A percentile compares a stretch with the other conserved stretches of the same genome.
Conservation (phyloP, 2,888 invertebrate species). For the Hesperia comma region DNA sequence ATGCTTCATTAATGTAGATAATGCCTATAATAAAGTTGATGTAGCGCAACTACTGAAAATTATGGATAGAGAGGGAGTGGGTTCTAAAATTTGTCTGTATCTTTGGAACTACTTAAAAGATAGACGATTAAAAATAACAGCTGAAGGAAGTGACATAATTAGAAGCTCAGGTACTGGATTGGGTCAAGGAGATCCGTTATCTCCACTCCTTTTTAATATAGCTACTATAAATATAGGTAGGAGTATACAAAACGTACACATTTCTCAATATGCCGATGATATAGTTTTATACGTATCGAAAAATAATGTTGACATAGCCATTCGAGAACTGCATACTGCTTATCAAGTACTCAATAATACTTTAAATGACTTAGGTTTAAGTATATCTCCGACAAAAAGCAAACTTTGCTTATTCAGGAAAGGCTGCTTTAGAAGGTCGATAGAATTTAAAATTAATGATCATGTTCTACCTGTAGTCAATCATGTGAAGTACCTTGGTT, state of each 20-base stretch:
- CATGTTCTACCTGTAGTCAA: background rate
- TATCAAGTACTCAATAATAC: constrained; percentile 2
- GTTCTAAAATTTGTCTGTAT: background rate
- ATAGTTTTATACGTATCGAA: constrained; percentile 17
- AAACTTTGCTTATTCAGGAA: constrained; percentile 28
- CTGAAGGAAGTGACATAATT: background rate
- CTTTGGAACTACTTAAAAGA: constrained; percentile 30
- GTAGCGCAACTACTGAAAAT: background rate
- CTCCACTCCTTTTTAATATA: constrained; percentile 50
- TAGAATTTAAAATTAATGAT: constrained; percentile 15
- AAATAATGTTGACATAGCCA: background rate
- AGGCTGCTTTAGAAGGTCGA: background rate
- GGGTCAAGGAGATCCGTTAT: constrained; percentile 50
- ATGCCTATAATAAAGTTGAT: constrained; percentile 47
- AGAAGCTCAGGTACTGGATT: constrained; percentile 42
- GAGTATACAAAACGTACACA: constrained; percentile 10
- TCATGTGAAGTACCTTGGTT: too few relatives aligned
- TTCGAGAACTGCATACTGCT: background rate
- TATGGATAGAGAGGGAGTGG: background rate
- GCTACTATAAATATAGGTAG: constrained; percentile 35
- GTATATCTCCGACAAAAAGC: constrained; percentile 17
- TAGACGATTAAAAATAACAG: constrained; percentile 38
- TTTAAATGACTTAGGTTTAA: constrained; percentile 13
- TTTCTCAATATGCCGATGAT: constrained; percentile 31
- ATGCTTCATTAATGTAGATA: constrained; percentile 48